Percentiles rank a stretch among this genome's conserved stretches.
Conservation (phyloP, 2,888 invertebrate genomes). For the Esperia sulphurella region DNA sequence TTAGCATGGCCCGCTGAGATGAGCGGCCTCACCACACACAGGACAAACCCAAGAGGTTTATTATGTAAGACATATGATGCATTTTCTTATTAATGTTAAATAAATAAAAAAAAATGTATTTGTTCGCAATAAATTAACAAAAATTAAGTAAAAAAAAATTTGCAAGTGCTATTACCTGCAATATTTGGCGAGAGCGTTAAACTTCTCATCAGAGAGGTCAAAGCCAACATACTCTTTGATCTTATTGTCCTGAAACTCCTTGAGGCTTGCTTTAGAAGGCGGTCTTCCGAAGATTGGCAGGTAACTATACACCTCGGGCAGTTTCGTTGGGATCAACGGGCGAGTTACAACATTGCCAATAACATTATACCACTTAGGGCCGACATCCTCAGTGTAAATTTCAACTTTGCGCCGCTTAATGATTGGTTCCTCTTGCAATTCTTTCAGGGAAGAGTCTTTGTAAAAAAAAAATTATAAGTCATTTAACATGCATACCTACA, state of each 20-base stretch:
- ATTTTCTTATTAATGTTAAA: too few species aligned
- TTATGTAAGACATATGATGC: too few species aligned
- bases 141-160: too few species aligned
- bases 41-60: too few species aligned
- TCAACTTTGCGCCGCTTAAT: slow-evolving; percentile 20
- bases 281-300: slow-evolving; percentile 51
- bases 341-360: slow-evolving; percentile 39
- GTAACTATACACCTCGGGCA: slow-evolving; percentile 44
- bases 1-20: too few species aligned
- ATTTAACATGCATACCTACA: too few species aligned
- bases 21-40: too few species aligned
- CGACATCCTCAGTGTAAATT: slow-evolving; percentile 35
- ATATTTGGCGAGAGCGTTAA: slow-evolving; percentile 52
- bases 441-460: too few species aligned
- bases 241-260: slow-evolving; percentile 35
- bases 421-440: background rate
- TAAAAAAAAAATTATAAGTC: too few species aligned
- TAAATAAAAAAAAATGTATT: too few species aligned
- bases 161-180: slow-evolving; percentile 69
- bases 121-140: too few species aligned
- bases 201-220: slow-evolving; percentile 54
- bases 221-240: slow-evolving; percentile 53
- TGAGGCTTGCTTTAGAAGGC: slow-evolving; percentile 22
- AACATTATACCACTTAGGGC: slow-evolving; percentile 44
- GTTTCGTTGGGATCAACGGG: slow-evolving; percentile 44